These are phyloP conservation scores for Nephotettix cincticeps DNA, from an alignment of 1,140 invertebrate species.

Conservation along the genomic window DNA sequence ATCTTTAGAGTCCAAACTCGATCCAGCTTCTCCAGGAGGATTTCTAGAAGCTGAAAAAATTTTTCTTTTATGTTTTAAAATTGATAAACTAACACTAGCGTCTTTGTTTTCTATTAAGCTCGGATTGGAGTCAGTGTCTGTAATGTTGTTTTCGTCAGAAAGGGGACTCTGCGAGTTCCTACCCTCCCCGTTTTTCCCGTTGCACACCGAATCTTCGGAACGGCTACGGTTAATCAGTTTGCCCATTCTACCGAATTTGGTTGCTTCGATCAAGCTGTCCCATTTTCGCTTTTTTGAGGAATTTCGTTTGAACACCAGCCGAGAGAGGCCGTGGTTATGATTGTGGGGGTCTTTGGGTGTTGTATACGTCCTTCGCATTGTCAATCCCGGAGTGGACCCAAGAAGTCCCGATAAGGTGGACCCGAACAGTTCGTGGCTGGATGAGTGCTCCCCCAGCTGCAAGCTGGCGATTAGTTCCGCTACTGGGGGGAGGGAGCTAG, in stretches of 20 bases:
- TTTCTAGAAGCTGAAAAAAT: conserved; percentile 75
- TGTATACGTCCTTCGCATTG: conserved; percentile 24
- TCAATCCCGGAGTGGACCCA: conserved; percentile 31
- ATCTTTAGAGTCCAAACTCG: conserved; percentile 47
- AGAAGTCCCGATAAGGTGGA: conserved; percentile 51
- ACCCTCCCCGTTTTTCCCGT: conserved; percentile 43
- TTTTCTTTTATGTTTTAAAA: conserved; percentile 72
- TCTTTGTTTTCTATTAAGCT: conserved; percentile 45
- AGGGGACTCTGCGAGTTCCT: conserved; percentile 41
- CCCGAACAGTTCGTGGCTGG: conserved; percentile 50
- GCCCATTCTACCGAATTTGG: conserved; percentile 73
- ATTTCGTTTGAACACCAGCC: conserved; percentile 31
- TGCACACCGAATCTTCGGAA: conserved; percentile 83
- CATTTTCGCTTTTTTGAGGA: conserved; percentile 51
- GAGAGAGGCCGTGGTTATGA: conserved; percentile 27
- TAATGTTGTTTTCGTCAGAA: conserved; percentile 42
- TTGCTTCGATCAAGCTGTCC: conserved; percentile 81
- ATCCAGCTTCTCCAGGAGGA: conserved; percentile 56
- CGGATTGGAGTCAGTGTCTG: conserved; percentile 52
- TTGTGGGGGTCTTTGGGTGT: conserved; percentile 24
- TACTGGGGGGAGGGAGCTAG: conserved; percentile 56
- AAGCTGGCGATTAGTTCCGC: conserved; percentile 72
- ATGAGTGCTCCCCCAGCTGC: conserved; percentile 47
- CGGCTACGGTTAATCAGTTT: conserved; percentile 69
- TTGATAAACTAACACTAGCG: conserved; percentile 51